Base-by-base conservation (phyloP, 2,888 invertebrate genomes). In the Gasteruption jaculator region DNA sequence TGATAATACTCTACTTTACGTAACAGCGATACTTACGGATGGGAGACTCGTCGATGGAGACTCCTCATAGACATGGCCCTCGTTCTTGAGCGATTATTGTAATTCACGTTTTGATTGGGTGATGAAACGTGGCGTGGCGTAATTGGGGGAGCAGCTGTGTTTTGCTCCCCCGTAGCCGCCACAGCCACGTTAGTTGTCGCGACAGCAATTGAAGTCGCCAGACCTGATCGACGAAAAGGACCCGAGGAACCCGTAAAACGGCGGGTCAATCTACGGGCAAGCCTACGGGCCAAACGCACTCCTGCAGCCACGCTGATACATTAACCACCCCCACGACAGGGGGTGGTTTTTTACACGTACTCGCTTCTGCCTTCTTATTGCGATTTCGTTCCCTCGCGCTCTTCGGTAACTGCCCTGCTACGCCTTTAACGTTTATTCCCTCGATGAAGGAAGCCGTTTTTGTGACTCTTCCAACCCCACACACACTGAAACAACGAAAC, bases 241-340 rank as follows among this genome's bases (percentile, higher is more conserved):
- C 73, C 77, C 59, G 58, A 58, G 42, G 76, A 70, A 75, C 74
- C 69, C 76, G 76, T 25, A 31, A 73, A 53, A 74, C 66, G 65
- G 53, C 67, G 65, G 49, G 62, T 64, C 53, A 68, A 57, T 58
- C 65, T 60, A 47, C 67, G 68, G 57, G 67, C 65, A 56, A 69
- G 62, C 61, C 63, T 65, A 75, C 60, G 76, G 75, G 66, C 78
- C 76, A 71, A 76, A 76, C 79, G 79, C 78, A 77, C 79, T 78
- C 79, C 78, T 74, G 76, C 77, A 75, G 76, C 77, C 79, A 76
- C 79, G 71, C 75, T 79, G 63, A 76, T 54, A 50, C 61, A 65
- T 56, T 58, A 64, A 62, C 64, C 63, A 70, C 68, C 65, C 78
- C 71, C 76, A 78, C 74, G 74, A 73, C 74, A 78, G 75, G 77